These are phyloP conservation scores for Ferdinandea cuprea DNA, from an alignment of 2,888 invertebrate species.

Conservation along the genomic window DNA sequence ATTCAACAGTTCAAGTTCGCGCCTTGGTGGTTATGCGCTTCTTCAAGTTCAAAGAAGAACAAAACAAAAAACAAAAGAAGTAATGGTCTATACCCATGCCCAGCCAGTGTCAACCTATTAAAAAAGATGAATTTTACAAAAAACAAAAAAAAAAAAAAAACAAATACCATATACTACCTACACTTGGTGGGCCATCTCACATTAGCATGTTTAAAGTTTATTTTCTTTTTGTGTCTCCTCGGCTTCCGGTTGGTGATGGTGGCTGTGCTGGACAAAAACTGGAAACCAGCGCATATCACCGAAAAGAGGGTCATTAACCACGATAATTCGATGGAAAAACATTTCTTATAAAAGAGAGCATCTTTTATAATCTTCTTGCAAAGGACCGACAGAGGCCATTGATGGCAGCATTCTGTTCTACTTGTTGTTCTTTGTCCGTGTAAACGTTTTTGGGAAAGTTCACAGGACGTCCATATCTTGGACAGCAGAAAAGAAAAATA, in stretches of 20 bases:
- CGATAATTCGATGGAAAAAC: conserved; percentile 52
- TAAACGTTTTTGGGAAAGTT: conserved; percentile 58
- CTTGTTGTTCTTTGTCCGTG: conserved; percentile 35
- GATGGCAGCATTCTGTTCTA: conserved; percentile 14
- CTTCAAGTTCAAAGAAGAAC: background rate
- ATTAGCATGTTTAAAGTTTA: conserved; percentile 41
- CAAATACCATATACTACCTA: conserved; percentile 11
- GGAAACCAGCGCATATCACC: conserved; percentile 16
- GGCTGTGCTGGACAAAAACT: conserved; percentile 15
- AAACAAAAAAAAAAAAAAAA: conserved; percentile 32
- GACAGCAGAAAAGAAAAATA: conserved; percentile 10
- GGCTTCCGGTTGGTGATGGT: conserved; percentile 46
- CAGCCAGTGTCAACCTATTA: conserved; percentile 28
- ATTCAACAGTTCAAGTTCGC: conserved; percentile 63
- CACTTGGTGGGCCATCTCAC: conserved; percentile 4
- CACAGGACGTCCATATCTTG: conserved; percentile 50
- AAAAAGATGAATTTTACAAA: conserved; percentile 30
- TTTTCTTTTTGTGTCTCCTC: conserved; percentile 30
- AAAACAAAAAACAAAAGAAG: background rate
- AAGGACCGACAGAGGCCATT: conserved; percentile 8
- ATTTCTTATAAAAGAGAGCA: conserved; percentile 15
- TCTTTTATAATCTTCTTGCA: conserved; percentile 45
- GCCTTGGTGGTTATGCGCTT: conserved; percentile 17
- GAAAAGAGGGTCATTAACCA: conserved; percentile 60
- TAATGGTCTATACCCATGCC: conserved; percentile 19